A percentile compares a stretch with the other conserved stretches of the same genome.
Evolutionary conservation across 2,797 vertebrate species (phyloP).

Genomic region (Dallia pectoralis): DNA sequence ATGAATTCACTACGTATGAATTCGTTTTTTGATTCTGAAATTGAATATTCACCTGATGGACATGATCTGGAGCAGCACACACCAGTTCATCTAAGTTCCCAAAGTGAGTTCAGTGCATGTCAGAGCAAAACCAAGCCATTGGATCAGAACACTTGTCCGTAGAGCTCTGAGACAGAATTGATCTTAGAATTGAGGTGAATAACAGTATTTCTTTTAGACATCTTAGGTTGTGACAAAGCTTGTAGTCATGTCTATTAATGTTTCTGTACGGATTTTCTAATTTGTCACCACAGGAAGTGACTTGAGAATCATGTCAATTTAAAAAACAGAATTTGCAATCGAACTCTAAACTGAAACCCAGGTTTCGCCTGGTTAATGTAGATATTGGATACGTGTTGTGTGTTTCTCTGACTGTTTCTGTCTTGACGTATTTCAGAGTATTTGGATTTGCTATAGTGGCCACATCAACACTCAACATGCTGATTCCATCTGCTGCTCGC

Average conservation of each 20-base stretch:
- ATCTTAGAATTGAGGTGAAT: too few relatives aligned
- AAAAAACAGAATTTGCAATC: not conserved
- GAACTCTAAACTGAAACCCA: not conserved
- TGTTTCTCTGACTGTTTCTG: slow-evolving; percentile 3
- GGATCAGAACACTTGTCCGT: too few relatives aligned
- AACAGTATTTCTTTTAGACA: not conserved
- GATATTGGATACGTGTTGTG: not conserved
- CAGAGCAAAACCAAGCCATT: too few relatives aligned
- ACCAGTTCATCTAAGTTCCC: too few relatives aligned
- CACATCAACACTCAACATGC: slow-evolving; percentile 89
- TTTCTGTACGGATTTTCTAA: not conserved
- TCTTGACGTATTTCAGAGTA: slow-evolving; percentile 70
- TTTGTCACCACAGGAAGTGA: not conserved
- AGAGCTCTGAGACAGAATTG: too few relatives aligned
- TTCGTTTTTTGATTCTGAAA: not conserved
- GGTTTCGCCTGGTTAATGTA: not conserved
- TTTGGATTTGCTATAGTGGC: slow-evolving; percentile 94
- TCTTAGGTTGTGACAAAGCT: not conserved
- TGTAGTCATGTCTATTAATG: not conserved
- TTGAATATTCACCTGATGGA: too few relatives aligned
- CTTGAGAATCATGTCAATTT: not conserved
- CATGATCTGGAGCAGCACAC: too few relatives aligned
- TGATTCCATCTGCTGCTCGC: slow-evolving; percentile 88
- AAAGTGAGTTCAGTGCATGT: too few relatives aligned
- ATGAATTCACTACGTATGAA: too few relatives aligned